These are phyloP conservation scores for Loxodonta africana DNA, from an alignment of 2,113 vertebrate genomes.

Conservation along the genomic window DNA sequence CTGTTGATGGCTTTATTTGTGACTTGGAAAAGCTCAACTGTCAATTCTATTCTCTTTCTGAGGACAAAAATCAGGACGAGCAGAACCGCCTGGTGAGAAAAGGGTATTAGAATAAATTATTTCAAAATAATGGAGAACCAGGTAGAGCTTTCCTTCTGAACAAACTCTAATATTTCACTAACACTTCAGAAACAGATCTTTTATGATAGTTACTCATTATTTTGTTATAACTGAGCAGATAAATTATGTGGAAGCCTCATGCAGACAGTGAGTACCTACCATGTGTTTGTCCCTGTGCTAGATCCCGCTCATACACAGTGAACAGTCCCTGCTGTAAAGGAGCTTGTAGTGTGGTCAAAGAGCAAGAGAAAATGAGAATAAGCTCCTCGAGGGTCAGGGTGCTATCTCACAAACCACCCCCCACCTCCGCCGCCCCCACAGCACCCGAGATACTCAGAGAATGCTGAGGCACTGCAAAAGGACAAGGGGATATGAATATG, in stretches of 20 bases:
- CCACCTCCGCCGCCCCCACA: background rate
- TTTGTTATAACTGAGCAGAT: background rate
- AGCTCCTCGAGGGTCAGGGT: background rate
- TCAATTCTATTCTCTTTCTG: constrained; percentile 84
- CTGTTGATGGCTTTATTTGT: constrained; percentile 85
- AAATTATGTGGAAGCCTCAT: background rate
- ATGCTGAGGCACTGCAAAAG: background rate
- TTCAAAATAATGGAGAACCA: background rate
- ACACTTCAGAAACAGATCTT: background rate
- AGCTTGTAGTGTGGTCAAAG: background rate
- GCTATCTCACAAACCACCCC: rapidly evolving
- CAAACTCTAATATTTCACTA: background rate
- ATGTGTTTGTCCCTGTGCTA: background rate
- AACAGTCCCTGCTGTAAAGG: background rate
- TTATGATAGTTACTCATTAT: background rate
- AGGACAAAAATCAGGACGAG: constrained; percentile 84
- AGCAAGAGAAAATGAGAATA: background rate
- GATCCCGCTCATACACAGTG: background rate
- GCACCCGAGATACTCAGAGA: background rate
- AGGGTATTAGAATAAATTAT: constrained; percentile 13
- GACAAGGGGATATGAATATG: rapidly evolving
- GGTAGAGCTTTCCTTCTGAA: background rate
- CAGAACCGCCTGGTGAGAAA: constrained; percentile 87
- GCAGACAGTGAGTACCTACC: background rate
- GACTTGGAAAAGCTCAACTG: constrained; percentile 86